phyloP scores from a whole-genome alignment of 2,888 invertebrate genomes.

The Dyspetes luteomarginatus region DNA sequence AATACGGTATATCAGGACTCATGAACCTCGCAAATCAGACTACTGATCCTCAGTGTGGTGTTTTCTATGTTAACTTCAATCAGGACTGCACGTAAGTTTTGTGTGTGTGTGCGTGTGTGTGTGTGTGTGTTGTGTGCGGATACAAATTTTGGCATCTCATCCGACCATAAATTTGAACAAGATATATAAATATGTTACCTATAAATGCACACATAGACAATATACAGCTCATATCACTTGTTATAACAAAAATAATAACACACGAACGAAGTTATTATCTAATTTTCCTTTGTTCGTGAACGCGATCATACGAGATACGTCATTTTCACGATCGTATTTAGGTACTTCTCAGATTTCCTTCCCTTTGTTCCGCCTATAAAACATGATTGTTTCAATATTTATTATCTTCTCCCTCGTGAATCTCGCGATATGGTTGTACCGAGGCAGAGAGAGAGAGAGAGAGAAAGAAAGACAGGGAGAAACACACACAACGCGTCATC shows the following conservation, averaged over 20 bases:
- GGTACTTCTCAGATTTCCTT: neutral
- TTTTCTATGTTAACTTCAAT: constrained; percentile 98
- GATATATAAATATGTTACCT: neutral
- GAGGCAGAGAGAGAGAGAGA: too few relatives aligned
- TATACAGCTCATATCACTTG: neutral
- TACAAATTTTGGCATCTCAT: neutral
- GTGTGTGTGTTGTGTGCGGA: neutral
- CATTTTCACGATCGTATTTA: constrained; percentile 45
- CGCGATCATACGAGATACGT: constrained; percentile 49
- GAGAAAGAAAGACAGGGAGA: too few relatives aligned
- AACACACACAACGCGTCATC: constrained; percentile 60
- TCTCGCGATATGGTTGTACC: neutral
- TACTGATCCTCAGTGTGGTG: constrained; percentile 91
- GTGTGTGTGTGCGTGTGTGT: neutral
- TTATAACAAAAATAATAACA: constrained; percentile 7
- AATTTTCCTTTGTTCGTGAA: constrained; percentile 55
- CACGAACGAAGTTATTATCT: constrained; percentile 22
- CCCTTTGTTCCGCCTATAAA: constrained; percentile 61
- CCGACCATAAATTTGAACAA: constrained; percentile 1
- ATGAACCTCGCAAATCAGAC: constrained; percentile 93
- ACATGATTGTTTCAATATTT: constrained; percentile 41
- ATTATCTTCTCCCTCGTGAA: constrained; percentile 44
- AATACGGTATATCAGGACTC: constrained; percentile 87
- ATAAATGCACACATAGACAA: neutral
- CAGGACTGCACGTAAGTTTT: constrained; percentile 98